Evolutionary conservation across 2,797 vertebrate species (phyloP), one percentile per base, ranked within the genome.

Genomic region (Furcifer pardalis): DNA sequence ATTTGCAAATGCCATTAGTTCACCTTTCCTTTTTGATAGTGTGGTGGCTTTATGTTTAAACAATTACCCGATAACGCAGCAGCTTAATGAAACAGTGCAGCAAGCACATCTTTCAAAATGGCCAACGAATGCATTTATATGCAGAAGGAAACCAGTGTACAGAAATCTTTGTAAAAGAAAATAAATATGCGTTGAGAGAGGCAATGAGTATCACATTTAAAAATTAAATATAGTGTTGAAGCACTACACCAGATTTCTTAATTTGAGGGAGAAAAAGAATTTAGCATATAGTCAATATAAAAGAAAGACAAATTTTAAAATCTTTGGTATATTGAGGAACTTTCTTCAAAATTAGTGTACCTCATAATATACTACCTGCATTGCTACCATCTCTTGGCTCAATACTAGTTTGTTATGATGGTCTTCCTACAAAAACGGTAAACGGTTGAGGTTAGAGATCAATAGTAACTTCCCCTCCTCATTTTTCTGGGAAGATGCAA

Each of bases 1-100:
- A 97, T 97, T 97, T 97, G 95, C 95, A 96, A 97, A 97, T 97
- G 96, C 95, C 96, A 97, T 96, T 95, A 96, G 95, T 96, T 97
- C 96, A 97, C 97, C 96, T 97, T 97, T 96, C 94, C 94, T 95
- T 97, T 56, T 95, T 96, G 96, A 97, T 96, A 96, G 94, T 95
- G 95, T 95, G 92, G 87, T 95, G 95, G 96, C 96, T 95, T 96
- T 96, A 96, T 96, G 96, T 96, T 97, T 96, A 96, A 96, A 97
- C 97, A 96, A 96, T 96, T 97, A 97, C 96, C 93, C 89, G 94
- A 96, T 96, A 96, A 96, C 92, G 92, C 76, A 25, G 94, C 72
- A 86, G 92, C 94, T 95, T 96, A 96, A 96, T 95, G 95, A 95
- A 96, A 95, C 91, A 94, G 94, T 85, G 90, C 91, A 91, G 94